A percentile compares a stretch with the other conserved stretches of the same genome.
These are phyloP conservation scores for Drepana falcataria DNA, from an alignment of 2,888 invertebrate genomes.

Conservation along the genomic window DNA sequence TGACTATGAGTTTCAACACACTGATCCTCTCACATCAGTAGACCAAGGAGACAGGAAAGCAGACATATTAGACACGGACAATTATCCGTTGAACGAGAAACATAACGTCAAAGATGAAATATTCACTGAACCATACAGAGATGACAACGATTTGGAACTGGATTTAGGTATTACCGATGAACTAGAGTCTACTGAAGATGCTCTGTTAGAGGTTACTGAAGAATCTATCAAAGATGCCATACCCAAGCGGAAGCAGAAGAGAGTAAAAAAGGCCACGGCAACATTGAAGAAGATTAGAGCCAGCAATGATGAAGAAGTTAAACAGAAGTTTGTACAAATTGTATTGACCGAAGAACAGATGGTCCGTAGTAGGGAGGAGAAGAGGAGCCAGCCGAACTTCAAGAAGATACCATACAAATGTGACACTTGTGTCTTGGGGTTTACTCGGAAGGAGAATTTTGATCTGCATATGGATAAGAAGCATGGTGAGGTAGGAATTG, in stretches of 20 bases:
- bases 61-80: background rate
- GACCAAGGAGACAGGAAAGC: background rate
- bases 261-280: slow-evolving; percentile 3
- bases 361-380: slow-evolving; percentile 39
- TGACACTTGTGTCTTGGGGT: slow-evolving; percentile 51
- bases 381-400: slow-evolving; percentile 48
- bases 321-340: slow-evolving; percentile 33
- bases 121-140: background rate
- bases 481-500: slow-evolving; percentile 35
- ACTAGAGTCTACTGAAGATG: slow-evolving; percentile 3
- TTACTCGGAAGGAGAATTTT: slow-evolving; percentile 36
- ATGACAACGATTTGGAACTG: slow-evolving; percentile 6
- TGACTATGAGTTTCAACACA: slow-evolving; percentile 12
- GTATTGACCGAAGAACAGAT: slow-evolving; percentile 44
- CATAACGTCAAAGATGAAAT: slow-evolving; percentile 11
- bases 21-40: slow-evolving; percentile 11
- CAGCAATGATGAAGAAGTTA: slow-evolving; percentile 13
- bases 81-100: slow-evolving; percentile 6
- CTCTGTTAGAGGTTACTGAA: background rate
- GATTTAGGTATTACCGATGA: slow-evolving; percentile 10
- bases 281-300: background rate
- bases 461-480: slow-evolving; percentile 37
- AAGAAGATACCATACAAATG: slow-evolving; percentile 55
- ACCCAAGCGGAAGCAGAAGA: background rate
- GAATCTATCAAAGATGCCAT: background rate